Conservation (phyloP, 2,797 vertebrate species). For the Chromis chromis region DNA sequence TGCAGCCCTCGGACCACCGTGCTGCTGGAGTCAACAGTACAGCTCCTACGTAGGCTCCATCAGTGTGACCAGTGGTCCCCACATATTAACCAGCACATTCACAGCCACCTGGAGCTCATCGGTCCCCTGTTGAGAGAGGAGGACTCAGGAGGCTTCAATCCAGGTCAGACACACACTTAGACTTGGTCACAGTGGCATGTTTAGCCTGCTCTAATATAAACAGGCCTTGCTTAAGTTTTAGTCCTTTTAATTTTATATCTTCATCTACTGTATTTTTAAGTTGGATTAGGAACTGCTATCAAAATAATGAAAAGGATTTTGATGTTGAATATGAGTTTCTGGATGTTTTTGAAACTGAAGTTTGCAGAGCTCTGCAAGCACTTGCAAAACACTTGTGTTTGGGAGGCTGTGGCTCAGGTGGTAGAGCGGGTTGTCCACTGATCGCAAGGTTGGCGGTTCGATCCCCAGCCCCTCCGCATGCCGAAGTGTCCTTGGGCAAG, state of each 20-base stretch:
- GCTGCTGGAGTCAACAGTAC: slow-evolving; percentile 84
- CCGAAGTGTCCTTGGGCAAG: too few relatives aligned
- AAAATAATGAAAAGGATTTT: background rate
- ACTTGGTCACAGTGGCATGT: background rate
- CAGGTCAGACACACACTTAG: slow-evolving; percentile 62
- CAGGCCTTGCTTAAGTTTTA: background rate
- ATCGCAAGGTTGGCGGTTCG: too few relatives aligned
- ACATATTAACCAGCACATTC: slow-evolving; percentile 85
- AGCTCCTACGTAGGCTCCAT: slow-evolving; percentile 84
- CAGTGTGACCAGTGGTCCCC: slow-evolving; percentile 83
- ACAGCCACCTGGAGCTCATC: slow-evolving; percentile 83
- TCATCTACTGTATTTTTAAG: too few relatives aligned
- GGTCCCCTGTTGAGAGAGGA: slow-evolving; percentile 81
- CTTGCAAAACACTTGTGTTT: background rate
- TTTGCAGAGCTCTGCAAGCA: background rate
- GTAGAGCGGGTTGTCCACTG: too few relatives aligned
- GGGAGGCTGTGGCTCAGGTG: too few relatives aligned
- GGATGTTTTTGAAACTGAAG: background rate
- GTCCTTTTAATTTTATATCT: background rate
- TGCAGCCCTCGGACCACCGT: slow-evolving; percentile 85
- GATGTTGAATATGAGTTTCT: background rate
- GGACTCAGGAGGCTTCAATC: slow-evolving; percentile 50
- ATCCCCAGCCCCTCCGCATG: too few relatives aligned
- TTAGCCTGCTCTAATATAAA: slow-evolving; percentile 3
- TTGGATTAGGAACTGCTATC: background rate